These are phyloP conservation scores for Tringa solitaria DNA, from an alignment of 2,113 vertebrate genomes.

Conservation along the genomic window DNA sequence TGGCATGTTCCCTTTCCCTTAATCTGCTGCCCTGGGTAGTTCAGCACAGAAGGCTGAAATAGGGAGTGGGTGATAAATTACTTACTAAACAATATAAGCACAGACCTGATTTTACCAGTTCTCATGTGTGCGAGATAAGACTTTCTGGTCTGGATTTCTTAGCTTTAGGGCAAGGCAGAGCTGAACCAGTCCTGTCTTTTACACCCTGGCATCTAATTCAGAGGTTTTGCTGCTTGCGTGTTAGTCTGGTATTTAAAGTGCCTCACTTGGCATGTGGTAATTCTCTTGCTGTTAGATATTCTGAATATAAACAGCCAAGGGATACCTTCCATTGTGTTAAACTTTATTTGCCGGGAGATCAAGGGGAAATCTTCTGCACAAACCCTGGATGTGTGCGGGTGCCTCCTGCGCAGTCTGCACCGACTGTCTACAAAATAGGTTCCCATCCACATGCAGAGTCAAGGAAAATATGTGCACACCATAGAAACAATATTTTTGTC, in stretches of 20 bases:
- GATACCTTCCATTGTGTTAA: neutral
- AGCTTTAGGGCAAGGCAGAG: neutral
- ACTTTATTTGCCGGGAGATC: neutral
- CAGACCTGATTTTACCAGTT: neutral
- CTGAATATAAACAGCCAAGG: neutral
- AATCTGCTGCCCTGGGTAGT: neutral
- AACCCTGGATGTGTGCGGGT: accelerated
- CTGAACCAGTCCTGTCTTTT: neutral
- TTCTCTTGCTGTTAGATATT: neutral
- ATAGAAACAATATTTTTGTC: neutral
- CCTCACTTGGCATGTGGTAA: neutral
- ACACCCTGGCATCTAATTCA: no score
- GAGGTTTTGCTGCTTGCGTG: neutral
- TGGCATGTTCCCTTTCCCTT: neutral
- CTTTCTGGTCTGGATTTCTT: neutral
- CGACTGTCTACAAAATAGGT: no score
- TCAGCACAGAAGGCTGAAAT: neutral
- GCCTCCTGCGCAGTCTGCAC: accelerated
- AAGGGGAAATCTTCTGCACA: neutral
- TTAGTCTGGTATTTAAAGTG: neutral
- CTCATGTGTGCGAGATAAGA: accelerated
- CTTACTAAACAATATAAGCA: neutral
- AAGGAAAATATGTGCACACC: accelerated
- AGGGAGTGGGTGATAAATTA: neutral
- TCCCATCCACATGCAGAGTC: accelerated